Evolutionary conservation across 2,888 invertebrate species (phyloP).

Genomic region (Luffia ferchaultella): DNA sequence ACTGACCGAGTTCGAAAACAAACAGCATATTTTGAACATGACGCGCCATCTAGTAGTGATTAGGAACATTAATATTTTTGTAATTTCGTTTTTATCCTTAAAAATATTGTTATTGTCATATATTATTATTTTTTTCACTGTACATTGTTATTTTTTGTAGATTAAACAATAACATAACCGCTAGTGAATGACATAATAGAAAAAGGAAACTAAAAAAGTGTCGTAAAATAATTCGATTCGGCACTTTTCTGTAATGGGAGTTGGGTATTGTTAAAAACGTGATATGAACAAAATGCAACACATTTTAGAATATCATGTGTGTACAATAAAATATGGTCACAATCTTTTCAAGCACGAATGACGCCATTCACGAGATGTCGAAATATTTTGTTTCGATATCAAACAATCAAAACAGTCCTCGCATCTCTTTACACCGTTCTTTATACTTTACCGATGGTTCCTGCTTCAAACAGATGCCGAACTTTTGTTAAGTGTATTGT

Average conservation of each 20-base stretch:
- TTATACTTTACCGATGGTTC: background rate
- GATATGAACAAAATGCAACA: background rate
- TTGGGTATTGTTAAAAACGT: background rate
- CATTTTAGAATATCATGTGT: background rate
- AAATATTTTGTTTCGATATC: conserved; percentile 40
- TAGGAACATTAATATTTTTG: too few species aligned
- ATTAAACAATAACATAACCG: too few species aligned
- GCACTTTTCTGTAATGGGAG: conserved; percentile 12
- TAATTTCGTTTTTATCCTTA: too few species aligned
- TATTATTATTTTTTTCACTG: too few species aligned
- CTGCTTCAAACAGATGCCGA: conserved; percentile 36
- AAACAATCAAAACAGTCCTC: conserved; percentile 47
- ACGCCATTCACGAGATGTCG: too few species aligned
- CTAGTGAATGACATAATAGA: too few species aligned
- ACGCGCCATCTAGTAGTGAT: too few species aligned
- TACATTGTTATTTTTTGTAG: too few species aligned
- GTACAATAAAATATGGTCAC: background rate
- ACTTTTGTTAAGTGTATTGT: conserved; percentile 42
- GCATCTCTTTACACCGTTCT: conserved; percentile 34
- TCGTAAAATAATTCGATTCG: conserved; percentile 1
- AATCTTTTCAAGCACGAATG: background rate
- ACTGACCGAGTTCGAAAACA: too few species aligned
- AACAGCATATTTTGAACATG: too few species aligned
- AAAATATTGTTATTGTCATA: too few species aligned
- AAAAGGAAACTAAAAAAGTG: background rate